Base-by-base conservation (phyloP, 2,888 invertebrate genomes). In the Troides helena region DNA sequence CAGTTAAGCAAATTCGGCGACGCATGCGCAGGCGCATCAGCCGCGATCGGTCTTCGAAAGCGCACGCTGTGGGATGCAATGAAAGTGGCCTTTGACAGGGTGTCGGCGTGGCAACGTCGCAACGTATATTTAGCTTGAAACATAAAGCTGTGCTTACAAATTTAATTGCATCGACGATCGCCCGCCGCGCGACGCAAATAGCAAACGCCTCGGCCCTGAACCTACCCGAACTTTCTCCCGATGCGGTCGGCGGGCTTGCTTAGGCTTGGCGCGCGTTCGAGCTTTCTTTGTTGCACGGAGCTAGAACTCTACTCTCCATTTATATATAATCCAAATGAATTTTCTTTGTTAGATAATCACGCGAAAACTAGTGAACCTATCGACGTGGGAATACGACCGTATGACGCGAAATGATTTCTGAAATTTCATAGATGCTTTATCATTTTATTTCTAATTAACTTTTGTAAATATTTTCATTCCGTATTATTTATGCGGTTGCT, bases 91-190 rank as follows among this genome's bases (percentile, higher is more conserved):
- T 80, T 83, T 79, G 74, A 77, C 74, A 74, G 73, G 68, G 76
- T 50, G 14, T 77, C 78, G 80, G 81, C 82, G 80, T 78, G 82
- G 86, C 85, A 87, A 85, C 87, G 81, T 80, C 83, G 84, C 82
- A 75, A 76, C 77, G 78, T 90, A 90, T 87, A 87, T 90, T 89
- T 90, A 90, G 87, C 85, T 78, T 75, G 74, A 83, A 83, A 85
- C 87, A 88, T 89, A 90, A 87, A 89, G 86, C 88, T 88, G 83
- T 85, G 87, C 85, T 88, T 87, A 89, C 91, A 89, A 87, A 87
- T 90, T 90, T 92, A 91, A 92, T 91, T 90, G 91, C 92, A 90
- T 87, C 87, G 88, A 79, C 88, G 88, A 90, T 90, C 91, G 91
- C 86, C 88, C 85, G 91, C 88, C 85, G 82, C 81, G 89, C 80